Evolutionary conservation across 2,888 invertebrate species (phyloP), one percentile per base, ranked within the genome.

Genomic region (Clistopyga incitator): DNA sequence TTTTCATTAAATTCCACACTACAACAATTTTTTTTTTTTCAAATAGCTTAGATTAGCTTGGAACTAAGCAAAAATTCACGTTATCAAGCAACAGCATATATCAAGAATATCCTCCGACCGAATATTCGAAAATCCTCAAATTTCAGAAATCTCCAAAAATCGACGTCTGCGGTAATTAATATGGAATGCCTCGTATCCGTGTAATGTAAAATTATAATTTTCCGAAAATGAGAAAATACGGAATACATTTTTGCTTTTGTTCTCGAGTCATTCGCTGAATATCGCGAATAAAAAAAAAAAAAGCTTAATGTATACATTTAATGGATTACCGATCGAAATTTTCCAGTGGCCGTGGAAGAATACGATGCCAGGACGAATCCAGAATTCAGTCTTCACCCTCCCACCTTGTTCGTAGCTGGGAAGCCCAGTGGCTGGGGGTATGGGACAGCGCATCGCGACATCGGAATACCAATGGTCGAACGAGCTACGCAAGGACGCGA

Each of bases 401-500:
- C 25, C 47, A 64, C 42, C 59, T 84, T 77, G 81, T 77, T 80
- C 79, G 61, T 67, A 61, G 61, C 47, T 34, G 15, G 74, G 50
- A 34, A 61, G 47, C 61, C 74, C 74, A 34, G 77, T 75, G 65
- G 74, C 75, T 67, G 70, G 80, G 84, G 74, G 45, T 67, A 82
- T 85, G 86, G 86, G 86, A 85, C 68, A 68, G 72, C 79, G 83
- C 75, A 78, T 47, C 79, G 78, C 88, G 87, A 89, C 86, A 67
- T 72, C 83, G 85, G 89, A 90, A 90, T 90, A 90, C 88, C 88
- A 90, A 90, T 90, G 86, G 85, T 65, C 61, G 54, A 50, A 67
- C 67, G 67, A 64, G 52, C 65, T 50, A 52, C 70, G 23, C 34
- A 34, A 23, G 25, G 54, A 56, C 54, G 34, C 59, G 72, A n/a